Evolutionary conservation across 2,888 invertebrate species (phyloP).

Genomic region (Cryptosula pallasiana): DNA sequence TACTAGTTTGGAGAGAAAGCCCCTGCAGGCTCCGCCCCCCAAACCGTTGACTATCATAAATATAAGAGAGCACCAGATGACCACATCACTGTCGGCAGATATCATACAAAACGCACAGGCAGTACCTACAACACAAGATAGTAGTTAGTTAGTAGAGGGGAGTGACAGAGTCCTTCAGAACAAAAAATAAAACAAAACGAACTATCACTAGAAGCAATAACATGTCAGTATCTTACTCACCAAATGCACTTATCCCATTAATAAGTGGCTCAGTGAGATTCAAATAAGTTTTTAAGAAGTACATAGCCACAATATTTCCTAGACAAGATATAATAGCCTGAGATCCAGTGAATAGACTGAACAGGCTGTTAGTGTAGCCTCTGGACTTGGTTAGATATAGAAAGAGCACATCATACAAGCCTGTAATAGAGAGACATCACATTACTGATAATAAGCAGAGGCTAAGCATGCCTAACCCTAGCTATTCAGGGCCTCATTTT

Average conservation of each 20-base stretch:
- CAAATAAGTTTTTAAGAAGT: not conserved
- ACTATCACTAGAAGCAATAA: too few relatives aligned
- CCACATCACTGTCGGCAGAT: not conserved
- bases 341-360: constrained; percentile 15
- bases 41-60: constrained; percentile 8
- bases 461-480: too few relatives aligned
- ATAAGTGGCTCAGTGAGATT: constrained; percentile 19
- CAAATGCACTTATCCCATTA: not conserved
- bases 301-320: constrained; percentile 15
- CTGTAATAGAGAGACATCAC: too few relatives aligned
- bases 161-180: too few relatives aligned
- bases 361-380: constrained; percentile 2
- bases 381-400: constrained; percentile 16
- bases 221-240: not conserved
- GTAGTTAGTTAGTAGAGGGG: too few relatives aligned
- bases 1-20: constrained; percentile 17
- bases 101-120: not conserved
- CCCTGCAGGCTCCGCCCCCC: constrained; percentile 17
- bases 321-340: not conserved
- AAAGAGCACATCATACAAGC: constrained; percentile 19
- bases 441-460: too few relatives aligned
- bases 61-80: constrained; percentile 8
- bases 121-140: too few relatives aligned
- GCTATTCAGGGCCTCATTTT: too few relatives aligned
- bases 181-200: too few relatives aligned